Evolutionary conservation across 1,140 invertebrate species (phyloP).

Genomic region (Temnothorax longispinosus): DNA sequence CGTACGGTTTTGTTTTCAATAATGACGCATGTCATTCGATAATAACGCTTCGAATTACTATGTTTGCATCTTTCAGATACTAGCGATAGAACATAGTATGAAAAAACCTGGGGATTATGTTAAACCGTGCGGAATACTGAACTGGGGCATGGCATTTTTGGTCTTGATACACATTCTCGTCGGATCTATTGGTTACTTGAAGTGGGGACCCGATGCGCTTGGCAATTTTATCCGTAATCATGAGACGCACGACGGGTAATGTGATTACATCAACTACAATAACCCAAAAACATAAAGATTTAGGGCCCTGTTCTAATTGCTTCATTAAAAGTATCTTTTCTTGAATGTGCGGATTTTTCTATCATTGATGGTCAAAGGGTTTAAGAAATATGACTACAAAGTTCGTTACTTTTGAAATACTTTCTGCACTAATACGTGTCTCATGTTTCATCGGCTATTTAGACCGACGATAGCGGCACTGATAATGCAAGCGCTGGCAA

Average conservation of each 20-base stretch:
- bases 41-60: neutral
- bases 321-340: too few relatives aligned
- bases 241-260: constrained; percentile 58
- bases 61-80: constrained; percentile 52
- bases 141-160: constrained; percentile 73
- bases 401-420: neutral
- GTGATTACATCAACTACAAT: neutral
- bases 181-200: constrained; percentile 70
- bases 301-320: too few relatives aligned
- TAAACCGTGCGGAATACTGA: constrained; percentile 70
- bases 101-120: constrained; percentile 71
- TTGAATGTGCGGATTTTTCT: too few relatives aligned
- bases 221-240: constrained; percentile 78
- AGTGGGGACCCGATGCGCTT: constrained; percentile 68
- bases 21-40: neutral
- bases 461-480: constrained; percentile 68
- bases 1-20: neutral
- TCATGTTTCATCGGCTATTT: neutral
- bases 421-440: constrained; percentile 1
- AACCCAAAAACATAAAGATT: neutral
- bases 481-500: constrained; percentile 71
- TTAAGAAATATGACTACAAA: too few relatives aligned
- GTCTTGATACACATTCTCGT: constrained; percentile 66
- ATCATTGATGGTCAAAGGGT: too few relatives aligned
- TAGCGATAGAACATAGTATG: constrained; percentile 75